These are phyloP conservation scores for Spongilla lacustris DNA, from an alignment of 37 sponge, comb jelly and placozoan species.

Conservation along the genomic window DNA sequence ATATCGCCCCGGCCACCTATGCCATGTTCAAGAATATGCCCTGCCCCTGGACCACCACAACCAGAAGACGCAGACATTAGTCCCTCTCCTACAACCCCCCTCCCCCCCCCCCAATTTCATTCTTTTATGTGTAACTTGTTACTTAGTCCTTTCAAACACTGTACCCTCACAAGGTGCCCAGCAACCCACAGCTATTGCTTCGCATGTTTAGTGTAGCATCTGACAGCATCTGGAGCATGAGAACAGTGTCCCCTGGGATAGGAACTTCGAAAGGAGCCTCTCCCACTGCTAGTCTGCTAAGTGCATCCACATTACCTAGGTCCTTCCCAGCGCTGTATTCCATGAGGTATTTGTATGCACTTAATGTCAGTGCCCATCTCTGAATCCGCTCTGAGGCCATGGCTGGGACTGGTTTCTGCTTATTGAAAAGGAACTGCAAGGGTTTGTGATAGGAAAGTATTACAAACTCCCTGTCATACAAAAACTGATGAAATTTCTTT, in stretches of 20 bases:
- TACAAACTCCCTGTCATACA: conserved; percentile 11
- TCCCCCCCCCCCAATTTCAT: too few species aligned
- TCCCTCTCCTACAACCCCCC: too few species aligned
- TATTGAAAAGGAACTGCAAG: conserved; percentile 21
- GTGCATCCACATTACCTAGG: conserved; percentile 40
- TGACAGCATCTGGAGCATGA: conserved; percentile 11
- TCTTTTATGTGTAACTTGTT: too few species aligned
- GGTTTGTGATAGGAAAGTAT: conserved; percentile 52
- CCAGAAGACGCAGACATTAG: too few species aligned
- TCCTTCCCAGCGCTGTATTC: conserved; percentile 29
- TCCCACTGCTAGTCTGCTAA: conserved; percentile 21
- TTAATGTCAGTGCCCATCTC: conserved; percentile 38
- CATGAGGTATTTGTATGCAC: conserved; percentile 43
- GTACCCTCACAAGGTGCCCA: too few species aligned
- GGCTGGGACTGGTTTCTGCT: conserved; percentile 8
- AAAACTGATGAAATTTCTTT: conserved; percentile 20
- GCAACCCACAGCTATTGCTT: too few species aligned
- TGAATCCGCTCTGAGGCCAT: conserved; percentile 40
- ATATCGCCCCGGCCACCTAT: too few species aligned
- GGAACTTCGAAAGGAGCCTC: conserved; percentile 11
- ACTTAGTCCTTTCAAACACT: too few species aligned
- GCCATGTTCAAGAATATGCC: too few species aligned
- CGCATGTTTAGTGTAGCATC: too few species aligned
- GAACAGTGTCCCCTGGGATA: conserved; percentile 26
- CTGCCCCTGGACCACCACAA: too few species aligned